These are phyloP conservation scores for Dipodomys spectabilis DNA, from an alignment of 2,113 vertebrate genomes.

Conservation along the genomic window DNA sequence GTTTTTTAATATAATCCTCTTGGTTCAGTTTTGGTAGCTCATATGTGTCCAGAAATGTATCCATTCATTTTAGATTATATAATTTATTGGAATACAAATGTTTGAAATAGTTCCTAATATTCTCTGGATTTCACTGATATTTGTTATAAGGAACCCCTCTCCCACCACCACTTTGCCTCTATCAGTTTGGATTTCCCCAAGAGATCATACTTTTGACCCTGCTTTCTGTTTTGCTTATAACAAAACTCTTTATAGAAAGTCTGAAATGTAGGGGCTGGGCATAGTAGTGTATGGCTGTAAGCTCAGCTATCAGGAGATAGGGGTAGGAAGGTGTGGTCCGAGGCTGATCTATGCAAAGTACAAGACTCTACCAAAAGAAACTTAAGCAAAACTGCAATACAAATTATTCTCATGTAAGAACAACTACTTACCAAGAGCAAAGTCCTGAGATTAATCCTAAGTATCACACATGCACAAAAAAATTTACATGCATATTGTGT, in stretches of 20 bases:
- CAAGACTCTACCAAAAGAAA: too few species aligned
- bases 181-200: neutral
- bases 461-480: neutral
- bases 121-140: neutral
- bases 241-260: neutral
- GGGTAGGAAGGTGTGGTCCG: too few species aligned
- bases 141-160: neutral
- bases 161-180: neutral
- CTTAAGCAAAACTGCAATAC: too few species aligned
- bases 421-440: too few species aligned
- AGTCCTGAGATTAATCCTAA: too few species aligned
- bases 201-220: neutral
- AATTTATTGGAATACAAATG: neutral
- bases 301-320: neutral
- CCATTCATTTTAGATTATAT: neutral
- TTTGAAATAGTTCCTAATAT: neutral
- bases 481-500: neutral
- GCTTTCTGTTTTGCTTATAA: constrained; percentile 39
- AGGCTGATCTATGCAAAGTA: too few species aligned
- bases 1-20: neutral
- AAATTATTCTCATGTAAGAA: too few species aligned
- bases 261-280: neutral
- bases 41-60: neutral
- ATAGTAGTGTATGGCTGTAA: too few species aligned
- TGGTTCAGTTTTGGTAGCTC: neutral